Evolutionary conservation across 2,888 invertebrate genomes (phyloP).

Genomic region (Zaprionus obscuricornis): DNA sequence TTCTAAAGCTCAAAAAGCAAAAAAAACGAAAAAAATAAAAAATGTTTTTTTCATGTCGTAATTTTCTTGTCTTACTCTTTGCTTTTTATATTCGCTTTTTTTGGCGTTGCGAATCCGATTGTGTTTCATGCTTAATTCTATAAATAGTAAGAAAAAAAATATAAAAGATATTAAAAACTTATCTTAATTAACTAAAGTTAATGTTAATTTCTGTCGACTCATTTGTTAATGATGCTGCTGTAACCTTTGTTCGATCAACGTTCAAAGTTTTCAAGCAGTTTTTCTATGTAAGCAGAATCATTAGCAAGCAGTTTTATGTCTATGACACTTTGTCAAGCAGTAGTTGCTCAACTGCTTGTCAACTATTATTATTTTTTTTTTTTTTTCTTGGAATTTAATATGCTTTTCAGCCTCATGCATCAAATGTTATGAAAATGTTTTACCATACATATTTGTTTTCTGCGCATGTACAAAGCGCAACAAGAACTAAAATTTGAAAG

Average conservation of each 20-base stretch:
- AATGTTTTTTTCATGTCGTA: slow-evolving; percentile 26
- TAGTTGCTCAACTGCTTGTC: too few species aligned
- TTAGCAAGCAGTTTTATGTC: too few species aligned
- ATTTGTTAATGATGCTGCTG: too few species aligned
- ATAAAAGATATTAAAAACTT: neutral
- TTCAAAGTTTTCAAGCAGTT: too few species aligned
- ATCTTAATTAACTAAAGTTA: slow-evolving; percentile 5
- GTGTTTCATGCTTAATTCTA: slow-evolving; percentile 6
- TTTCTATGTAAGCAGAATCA: too few species aligned
- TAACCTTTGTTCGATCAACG: too few species aligned
- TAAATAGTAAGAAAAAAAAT: slow-evolving; percentile 3
- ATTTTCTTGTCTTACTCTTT: slow-evolving; percentile 34
- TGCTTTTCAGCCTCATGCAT: too few species aligned
- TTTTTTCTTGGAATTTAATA: too few species aligned
- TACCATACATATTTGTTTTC: neutral
- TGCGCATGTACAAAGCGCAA: slow-evolving; percentile 49
- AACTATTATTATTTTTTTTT: too few species aligned
- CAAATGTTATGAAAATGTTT: too few species aligned
- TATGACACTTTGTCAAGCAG: too few species aligned
- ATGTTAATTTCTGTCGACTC: too few species aligned
- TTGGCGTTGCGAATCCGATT: slow-evolving; percentile 45
- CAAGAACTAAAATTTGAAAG: slow-evolving; percentile 25
- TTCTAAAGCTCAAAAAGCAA: neutral
- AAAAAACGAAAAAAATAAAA: neutral
- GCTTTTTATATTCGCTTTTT: slow-evolving; percentile 38